Evolutionary conservation across 2,797 vertebrate genomes (phyloP).

Genomic region (Picus viridis): DNA sequence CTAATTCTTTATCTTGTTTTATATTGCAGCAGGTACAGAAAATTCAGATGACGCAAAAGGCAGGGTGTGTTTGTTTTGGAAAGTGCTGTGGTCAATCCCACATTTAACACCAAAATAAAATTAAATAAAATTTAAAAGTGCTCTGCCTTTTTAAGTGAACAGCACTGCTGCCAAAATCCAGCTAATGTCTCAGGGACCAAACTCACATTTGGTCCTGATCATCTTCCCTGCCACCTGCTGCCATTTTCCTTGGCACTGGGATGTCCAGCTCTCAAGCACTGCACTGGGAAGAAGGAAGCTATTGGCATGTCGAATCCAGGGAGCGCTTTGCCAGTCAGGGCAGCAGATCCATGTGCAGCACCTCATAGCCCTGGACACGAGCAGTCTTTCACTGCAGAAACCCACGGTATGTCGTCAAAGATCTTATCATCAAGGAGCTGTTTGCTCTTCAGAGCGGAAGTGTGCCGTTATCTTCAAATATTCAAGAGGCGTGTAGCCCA

Average conservation of each 20-base stretch:
- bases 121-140: background rate
- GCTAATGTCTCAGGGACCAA: background rate
- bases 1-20: background rate
- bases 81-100: background rate
- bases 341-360: background rate
- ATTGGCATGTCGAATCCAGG: background rate
- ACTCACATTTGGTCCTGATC: background rate
- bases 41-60: background rate
- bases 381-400: background rate
- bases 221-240: background rate
- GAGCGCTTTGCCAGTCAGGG: background rate
- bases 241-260: background rate
- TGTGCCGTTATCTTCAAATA: background rate
- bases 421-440: background rate
- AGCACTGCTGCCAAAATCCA: background rate
- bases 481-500: background rate
- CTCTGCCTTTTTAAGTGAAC: background rate
- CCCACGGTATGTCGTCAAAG: background rate
- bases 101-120: background rate
- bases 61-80: constrained; percentile 10
- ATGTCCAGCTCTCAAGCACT: too few species aligned
- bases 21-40: background rate
- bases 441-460: background rate
- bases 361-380: background rate
- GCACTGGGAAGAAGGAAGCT: background rate